phyloP scores from a whole-genome alignment of 1,140 invertebrate genomes.

The Rhizoglyphus robini region DNA sequence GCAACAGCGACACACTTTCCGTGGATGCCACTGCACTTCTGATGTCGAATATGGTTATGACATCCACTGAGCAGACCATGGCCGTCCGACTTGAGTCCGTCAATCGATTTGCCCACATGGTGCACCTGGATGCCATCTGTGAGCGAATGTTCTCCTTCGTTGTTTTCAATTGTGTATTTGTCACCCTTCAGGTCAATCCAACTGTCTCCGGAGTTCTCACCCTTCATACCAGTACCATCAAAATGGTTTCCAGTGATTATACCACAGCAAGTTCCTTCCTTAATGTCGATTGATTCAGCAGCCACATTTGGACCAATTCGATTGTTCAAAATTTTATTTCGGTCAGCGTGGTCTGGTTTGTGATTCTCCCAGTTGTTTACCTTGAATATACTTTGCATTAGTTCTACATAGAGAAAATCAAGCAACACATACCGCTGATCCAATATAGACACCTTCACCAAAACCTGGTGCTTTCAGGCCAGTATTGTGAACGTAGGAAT shows the following conservation, averaged over 20 bases:
- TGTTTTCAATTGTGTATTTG: constrained; percentile 1
- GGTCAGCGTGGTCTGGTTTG: constrained; percentile 3
- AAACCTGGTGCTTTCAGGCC: background rate
- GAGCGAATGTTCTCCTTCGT: background rate
- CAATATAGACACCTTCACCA: constrained; percentile 13
- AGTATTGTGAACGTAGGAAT: background rate
- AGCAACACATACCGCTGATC: background rate
- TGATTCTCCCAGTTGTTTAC: background rate
- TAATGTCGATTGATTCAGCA: constrained; percentile 8
- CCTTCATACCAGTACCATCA: constrained; percentile 8
- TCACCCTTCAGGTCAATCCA: constrained; percentile 17
- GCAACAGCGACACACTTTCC: background rate
- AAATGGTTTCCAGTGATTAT: background rate
- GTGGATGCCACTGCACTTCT: background rate
- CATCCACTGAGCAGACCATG: background rate
- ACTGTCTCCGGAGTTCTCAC: constrained; percentile 9
- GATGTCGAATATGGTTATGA: background rate
- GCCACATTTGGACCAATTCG: constrained; percentile 1
- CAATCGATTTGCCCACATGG: background rate
- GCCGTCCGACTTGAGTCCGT: background rate
- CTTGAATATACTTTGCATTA: no score
- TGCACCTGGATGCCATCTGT: constrained; percentile 10
- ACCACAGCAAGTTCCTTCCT: constrained; percentile 9
- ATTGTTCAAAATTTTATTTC: constrained; percentile 6
- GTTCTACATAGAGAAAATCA: no score